Evolutionary conservation across 1,140 invertebrate species (phyloP).

Genomic region (Physella acuta): DNA sequence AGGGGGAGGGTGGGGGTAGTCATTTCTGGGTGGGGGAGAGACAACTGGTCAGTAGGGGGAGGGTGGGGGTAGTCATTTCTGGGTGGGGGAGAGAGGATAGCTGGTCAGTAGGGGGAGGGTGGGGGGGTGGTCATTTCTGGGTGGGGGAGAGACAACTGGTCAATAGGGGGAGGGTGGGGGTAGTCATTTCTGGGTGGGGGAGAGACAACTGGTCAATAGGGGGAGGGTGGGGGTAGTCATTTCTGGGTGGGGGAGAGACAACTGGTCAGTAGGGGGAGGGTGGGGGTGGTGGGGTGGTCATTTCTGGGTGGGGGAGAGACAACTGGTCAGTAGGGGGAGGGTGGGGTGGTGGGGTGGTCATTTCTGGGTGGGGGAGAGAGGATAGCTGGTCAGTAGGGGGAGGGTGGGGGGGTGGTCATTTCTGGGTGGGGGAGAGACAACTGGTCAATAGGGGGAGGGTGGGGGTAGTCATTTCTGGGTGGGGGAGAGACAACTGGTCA

Average conservation of each 20-base stretch:
- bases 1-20: background rate
- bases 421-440: background rate
- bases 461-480: background rate
- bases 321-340: background rate
- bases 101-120: background rate
- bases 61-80: background rate
- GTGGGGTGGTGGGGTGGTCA: background rate
- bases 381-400: background rate
- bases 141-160: no score
- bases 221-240: no score
- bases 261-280: background rate
- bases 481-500: background rate
- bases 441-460: background rate
- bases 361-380: background rate
- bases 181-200: no score
- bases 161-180: no score
- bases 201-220: no score
- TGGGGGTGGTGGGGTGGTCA: background rate
- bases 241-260: no score
- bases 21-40: background rate
- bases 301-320: background rate
- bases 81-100: background rate
- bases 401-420: background rate
- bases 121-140: background rate
- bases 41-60: background rate